These are phyloP conservation scores for Carabus problematicus DNA, from an alignment of 2,888 invertebrate species.

Conservation along the genomic window DNA sequence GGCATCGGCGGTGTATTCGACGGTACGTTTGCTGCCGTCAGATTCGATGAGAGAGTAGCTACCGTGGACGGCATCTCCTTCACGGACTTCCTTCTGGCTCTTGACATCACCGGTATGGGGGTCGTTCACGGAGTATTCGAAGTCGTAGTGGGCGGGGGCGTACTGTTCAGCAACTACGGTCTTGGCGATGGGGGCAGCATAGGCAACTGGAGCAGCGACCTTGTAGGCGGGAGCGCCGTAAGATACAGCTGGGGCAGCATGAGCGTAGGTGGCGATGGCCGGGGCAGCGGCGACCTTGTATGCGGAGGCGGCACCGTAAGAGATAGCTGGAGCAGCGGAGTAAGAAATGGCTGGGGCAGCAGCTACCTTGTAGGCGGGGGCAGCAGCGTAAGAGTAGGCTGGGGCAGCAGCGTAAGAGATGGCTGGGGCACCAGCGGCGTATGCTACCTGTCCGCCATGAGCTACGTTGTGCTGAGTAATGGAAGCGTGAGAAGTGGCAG, in stretches of 20 bases:
- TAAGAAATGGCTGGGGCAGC: background rate
- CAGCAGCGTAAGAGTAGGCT: conserved; percentile 22
- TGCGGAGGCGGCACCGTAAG: conserved; percentile 43
- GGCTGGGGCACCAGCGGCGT: conserved; percentile 12
- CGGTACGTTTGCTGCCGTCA: conserved; percentile 62
- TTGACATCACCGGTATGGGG: conserved; percentile 63
- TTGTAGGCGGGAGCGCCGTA: conserved; percentile 7
- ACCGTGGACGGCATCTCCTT: conserved; percentile 63
- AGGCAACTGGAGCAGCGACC: conserved; percentile 41
- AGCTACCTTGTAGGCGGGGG: conserved; percentile 36
- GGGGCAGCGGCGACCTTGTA: conserved; percentile 49
- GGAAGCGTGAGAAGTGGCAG: conserved; percentile 43
- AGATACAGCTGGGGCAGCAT: background rate
- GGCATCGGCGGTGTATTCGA: conserved; percentile 62
- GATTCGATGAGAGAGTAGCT: conserved; percentile 62
- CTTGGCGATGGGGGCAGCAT: too few species aligned
- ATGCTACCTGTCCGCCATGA: conserved; percentile 16
- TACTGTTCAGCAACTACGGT: conserved; percentile 56
- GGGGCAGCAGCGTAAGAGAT: conserved; percentile 31
- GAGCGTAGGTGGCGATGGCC: conserved; percentile 49
- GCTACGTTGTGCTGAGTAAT: conserved; percentile 45
- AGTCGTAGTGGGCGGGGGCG: conserved; percentile 61
- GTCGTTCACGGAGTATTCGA: conserved; percentile 60
- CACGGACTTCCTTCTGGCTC: conserved; percentile 61
- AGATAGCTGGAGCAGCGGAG: conserved; percentile 49